These are phyloP conservation scores for Ptychoptera contaminata DNA, from an alignment of 2,888 invertebrate species.

Conservation along the genomic window DNA sequence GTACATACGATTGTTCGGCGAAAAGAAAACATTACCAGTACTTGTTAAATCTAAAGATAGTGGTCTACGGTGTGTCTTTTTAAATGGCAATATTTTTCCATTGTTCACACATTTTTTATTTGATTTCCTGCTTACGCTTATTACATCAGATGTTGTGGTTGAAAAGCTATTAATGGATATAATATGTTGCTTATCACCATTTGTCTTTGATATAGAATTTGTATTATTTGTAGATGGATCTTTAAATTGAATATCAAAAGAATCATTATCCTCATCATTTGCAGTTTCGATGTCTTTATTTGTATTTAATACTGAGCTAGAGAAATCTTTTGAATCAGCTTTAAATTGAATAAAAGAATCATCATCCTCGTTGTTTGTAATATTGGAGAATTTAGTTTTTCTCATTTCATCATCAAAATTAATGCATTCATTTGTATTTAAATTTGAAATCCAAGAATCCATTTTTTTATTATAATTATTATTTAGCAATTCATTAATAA, in stretches of 20 bases:
- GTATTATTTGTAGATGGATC: constrained; percentile 14
- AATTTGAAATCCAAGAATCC: constrained; percentile 12
- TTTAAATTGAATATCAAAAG: constrained; percentile 29
- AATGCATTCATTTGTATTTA: constrained; percentile 8
- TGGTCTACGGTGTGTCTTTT: constrained; percentile 21
- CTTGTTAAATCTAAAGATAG: constrained; percentile 23
- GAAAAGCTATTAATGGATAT: background rate
- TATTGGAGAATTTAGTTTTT: constrained; percentile 11
- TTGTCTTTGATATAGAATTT: constrained; percentile 12
- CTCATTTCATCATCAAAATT: constrained; percentile 9
- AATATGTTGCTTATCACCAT: background rate
- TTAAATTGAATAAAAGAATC: constrained; percentile 26
- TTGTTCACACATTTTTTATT: background rate
- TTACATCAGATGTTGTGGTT: too few species aligned
- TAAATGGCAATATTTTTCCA: constrained; percentile 14
- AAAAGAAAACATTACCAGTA: constrained; percentile 2
- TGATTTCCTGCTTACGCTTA: background rate
- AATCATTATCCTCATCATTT: constrained; percentile 23
- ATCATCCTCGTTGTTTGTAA: constrained; percentile 20
- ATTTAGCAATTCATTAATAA: constrained; percentile 4
- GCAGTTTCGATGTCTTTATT: background rate
- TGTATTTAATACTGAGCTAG: background rate
- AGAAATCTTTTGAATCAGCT: constrained; percentile 13
- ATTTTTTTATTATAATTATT: constrained; percentile 8
- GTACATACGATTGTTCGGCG: constrained; percentile 40